phyloP scores from a whole-genome alignment of 2,888 invertebrate species.

The Criorhina ranunculi region DNA sequence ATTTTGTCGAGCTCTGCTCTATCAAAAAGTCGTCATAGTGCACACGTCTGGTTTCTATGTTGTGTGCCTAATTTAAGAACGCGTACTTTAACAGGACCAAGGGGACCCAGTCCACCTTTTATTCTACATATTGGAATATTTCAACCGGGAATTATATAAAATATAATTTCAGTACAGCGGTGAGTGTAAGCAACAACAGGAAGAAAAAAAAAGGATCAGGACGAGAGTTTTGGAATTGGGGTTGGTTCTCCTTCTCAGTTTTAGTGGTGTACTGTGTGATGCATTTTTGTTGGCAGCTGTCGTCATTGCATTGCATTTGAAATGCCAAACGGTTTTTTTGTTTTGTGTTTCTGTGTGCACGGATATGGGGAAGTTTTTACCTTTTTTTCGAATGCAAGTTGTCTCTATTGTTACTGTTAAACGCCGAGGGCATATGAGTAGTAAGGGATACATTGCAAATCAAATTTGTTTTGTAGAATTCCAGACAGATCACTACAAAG shows the following conservation, averaged over 20 bases:
- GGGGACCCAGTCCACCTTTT: slow-evolving; percentile 29
- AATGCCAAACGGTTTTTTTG: not conserved
- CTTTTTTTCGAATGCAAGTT: not conserved
- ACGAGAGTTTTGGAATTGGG: too few species aligned
- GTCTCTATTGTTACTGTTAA: not conserved
- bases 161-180: slow-evolving; percentile 10
- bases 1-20: not conserved
- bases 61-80: slow-evolving; percentile 5
- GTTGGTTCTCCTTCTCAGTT: too few species aligned
- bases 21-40: slow-evolving; percentile 37
- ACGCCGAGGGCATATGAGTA: not conserved
- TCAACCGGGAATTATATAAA: slow-evolving; percentile 27
- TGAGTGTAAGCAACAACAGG: not conserved
- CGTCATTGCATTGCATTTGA: slow-evolving; percentile 33
- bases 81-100: slow-evolving; percentile 16
- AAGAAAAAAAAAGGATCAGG: slow-evolving; percentile 14
- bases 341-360: not conserved
- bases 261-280: slow-evolving; percentile 22
- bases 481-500: not conserved
- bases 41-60: slow-evolving; percentile 6
- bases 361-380: not conserved
- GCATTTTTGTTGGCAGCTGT: slow-evolving; percentile 57
- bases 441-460: not conserved
- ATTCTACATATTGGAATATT: slow-evolving; percentile 42
- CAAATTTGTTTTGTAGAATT: not conserved